Base-by-base conservation (phyloP, 2,113 vertebrate genomes). In the Rhegmatorhina hoffmannsi region DNA sequence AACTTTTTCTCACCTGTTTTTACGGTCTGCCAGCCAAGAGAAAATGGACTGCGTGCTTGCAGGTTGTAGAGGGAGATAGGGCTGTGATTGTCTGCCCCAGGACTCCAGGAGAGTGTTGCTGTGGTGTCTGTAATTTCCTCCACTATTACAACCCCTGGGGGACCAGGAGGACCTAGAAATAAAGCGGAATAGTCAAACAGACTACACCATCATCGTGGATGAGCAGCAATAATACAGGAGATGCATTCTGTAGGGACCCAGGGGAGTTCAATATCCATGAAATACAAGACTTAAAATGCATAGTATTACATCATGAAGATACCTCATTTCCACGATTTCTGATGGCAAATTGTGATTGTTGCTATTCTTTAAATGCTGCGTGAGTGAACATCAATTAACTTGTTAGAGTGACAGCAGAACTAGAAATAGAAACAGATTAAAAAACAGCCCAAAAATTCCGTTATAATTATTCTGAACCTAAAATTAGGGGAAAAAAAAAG, bases 1-100 rank as follows among this genome's bases (percentile, higher is more conserved):
- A 94, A 89, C 18, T 62, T 60, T 79, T 83, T 89, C 96, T 98
- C 98, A 99, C 99, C 99, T 98, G 99, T 99, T 95, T 97, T 99
- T 90, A 99, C 99, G 1, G 98, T 99, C 97, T 99, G 99, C 99
- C 99, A 99, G 92, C 99, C 99, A 96, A 99, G 98, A 91, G 99
- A 99, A 97, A 99, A 99, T 3, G 99, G 99, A 97, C 99, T 99
- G 36, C 99, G 98, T 43, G 99, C 99, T 97, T 99, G 99, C 81
- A 99, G 95, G 91, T 99, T 99, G 97, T 99, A 99, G 96, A 98
- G 98, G 79, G 97, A 98, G 95, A 99, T 98, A 5, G 99, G 99
- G 95, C 99, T 99, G 98, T 99, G 99, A 96, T 99, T 99, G 97
- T 99, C 99, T 53, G 98, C 97, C 11, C 99, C 99, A 15, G 99